These are phyloP conservation scores for Rhyacophila brunnea DNA, from an alignment of 1,140 invertebrate species.

Conservation along the genomic window DNA sequence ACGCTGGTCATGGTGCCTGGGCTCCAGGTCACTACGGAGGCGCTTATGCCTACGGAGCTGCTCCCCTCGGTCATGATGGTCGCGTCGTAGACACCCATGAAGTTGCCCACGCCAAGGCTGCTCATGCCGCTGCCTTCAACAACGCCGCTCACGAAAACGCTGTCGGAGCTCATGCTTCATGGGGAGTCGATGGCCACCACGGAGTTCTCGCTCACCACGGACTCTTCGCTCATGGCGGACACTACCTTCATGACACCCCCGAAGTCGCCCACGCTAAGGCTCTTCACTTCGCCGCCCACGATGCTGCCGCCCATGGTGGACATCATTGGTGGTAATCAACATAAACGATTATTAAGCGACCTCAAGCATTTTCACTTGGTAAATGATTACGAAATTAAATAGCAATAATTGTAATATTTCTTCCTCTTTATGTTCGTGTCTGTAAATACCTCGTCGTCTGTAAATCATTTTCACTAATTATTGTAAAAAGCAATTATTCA, in stretches of 20 bases:
- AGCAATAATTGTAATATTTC: background rate
- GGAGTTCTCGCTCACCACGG: constrained; percentile 9
- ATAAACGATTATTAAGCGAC: too few relatives aligned
- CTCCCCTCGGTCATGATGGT: constrained; percentile 35
- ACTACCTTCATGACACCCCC: constrained; percentile 28
- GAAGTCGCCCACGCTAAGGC: constrained; percentile 31
- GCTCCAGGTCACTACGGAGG: constrained; percentile 12
- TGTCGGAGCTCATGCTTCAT: constrained; percentile 4
- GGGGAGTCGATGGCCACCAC: background rate
- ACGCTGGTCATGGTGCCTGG: constrained; percentile 3
- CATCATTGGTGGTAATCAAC: too few relatives aligned
- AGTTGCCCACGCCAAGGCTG: constrained; percentile 42
- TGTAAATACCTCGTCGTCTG: background rate
- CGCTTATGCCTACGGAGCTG: constrained; percentile 37
- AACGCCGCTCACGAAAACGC: constrained; percentile 1
- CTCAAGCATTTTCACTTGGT: too few relatives aligned
- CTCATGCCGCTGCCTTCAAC: background rate
- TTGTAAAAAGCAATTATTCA: background rate
- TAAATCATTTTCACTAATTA: background rate
- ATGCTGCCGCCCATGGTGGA: too few relatives aligned
- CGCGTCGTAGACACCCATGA: constrained; percentile 43
- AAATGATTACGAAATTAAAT: background rate
- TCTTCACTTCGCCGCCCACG: constrained; percentile 16
- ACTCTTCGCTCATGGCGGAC: constrained; percentile 22
- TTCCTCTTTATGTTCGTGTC: background rate